phyloP scores from a whole-genome alignment of 2,888 invertebrate species.

The Tineola bisselliella region DNA sequence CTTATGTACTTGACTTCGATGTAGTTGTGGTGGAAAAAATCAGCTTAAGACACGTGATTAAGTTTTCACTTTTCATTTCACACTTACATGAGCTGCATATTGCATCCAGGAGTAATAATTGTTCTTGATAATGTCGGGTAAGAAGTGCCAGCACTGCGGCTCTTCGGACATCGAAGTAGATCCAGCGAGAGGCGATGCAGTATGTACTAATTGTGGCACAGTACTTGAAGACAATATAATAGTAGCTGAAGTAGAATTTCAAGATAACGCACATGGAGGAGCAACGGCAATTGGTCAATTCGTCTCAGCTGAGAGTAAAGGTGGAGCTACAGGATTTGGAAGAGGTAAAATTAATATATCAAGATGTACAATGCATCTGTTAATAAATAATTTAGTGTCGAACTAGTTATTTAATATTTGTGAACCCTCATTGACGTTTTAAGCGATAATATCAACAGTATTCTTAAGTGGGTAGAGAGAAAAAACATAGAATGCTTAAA shows the following conservation, averaged over 20 bases:
- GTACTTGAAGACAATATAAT: conserved; percentile 97
- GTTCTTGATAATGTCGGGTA: conserved; percentile 59
- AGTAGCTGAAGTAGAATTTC: conserved; percentile 95
- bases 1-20: neutral
- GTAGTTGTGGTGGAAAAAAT: neutral
- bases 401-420: too few species aligned
- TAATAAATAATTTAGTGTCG: too few species aligned
- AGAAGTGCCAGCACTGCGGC: conserved; percentile 87
- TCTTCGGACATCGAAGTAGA: conserved; percentile 95
- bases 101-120: neutral
- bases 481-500: too few species aligned
- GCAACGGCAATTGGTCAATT: conserved; percentile 92
- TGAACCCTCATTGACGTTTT: too few species aligned
- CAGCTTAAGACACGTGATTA: neutral
- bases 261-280: conserved; percentile 90
- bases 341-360: conserved; percentile 56
- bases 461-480: too few species aligned
- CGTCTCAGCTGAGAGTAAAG: conserved; percentile 88
- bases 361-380: too few species aligned
- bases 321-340: conserved; percentile 84
- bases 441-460: too few species aligned
- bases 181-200: conserved; percentile 92
- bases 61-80: neutral
- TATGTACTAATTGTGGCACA: conserved; percentile 95
- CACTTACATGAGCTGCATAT: neutral